Evolutionary conservation across 2,888 invertebrate species (phyloP).

Genomic region (Herminia tarsipennalis): DNA sequence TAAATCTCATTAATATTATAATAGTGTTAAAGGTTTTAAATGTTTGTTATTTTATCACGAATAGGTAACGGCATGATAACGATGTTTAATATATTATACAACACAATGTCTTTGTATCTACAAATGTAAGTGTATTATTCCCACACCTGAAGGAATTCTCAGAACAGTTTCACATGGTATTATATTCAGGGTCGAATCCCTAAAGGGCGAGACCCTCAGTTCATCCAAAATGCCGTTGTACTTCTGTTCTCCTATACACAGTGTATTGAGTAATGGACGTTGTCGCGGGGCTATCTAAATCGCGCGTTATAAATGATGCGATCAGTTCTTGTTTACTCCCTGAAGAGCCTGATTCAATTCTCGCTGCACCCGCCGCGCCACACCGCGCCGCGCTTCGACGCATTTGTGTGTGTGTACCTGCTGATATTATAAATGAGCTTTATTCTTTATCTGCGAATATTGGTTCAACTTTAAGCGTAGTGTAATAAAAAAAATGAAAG

Average conservation of each 20-base stretch:
- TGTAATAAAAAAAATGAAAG: neutral
- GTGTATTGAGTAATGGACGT: constrained; percentile 52
- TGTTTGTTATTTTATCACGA: too few species aligned
- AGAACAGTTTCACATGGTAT: neutral
- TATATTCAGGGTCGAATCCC: neutral
- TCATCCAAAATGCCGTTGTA: constrained; percentile 5
- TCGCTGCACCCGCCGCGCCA: constrained; percentile 33
- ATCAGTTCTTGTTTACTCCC: constrained; percentile 76
- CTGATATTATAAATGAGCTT: constrained; percentile 6
- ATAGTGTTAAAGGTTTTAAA: too few species aligned
- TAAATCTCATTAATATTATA: too few species aligned
- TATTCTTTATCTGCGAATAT: neutral
- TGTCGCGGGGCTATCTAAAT: constrained; percentile 67
- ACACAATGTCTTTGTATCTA: too few species aligned
- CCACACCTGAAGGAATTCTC: too few species aligned
- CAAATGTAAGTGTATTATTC: too few species aligned
- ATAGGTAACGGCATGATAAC: too few species aligned
- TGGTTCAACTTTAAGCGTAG: neutral
- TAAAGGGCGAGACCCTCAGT: neutral
- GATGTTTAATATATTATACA: too few species aligned
- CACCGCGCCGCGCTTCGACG: too few species aligned
- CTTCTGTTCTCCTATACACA: constrained; percentile 21
- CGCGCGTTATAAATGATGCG: constrained; percentile 77
- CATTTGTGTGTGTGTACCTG: constrained; percentile 5
- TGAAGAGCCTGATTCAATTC: constrained; percentile 51